Evolutionary conservation across 2,888 invertebrate species (phyloP).

Genomic region (Ochropleura leucogaster): DNA sequence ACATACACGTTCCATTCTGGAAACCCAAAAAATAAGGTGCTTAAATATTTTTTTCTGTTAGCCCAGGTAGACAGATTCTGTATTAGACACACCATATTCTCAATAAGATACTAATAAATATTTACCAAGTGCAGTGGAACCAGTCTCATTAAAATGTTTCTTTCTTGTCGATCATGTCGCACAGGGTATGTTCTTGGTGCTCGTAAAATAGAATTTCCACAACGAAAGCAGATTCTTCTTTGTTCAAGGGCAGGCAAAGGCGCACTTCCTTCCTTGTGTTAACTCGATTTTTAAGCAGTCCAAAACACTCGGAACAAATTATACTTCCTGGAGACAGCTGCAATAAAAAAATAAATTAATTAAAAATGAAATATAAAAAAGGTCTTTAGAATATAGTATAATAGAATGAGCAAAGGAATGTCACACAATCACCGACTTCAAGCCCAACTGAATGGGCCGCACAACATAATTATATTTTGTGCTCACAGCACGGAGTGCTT

Average conservation of each 20-base stretch:
- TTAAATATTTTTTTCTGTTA: too few species aligned
- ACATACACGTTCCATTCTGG: too few species aligned
- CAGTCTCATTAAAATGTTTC: conserved; percentile 24
- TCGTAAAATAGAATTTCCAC: conserved; percentile 27
- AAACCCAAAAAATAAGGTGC: too few species aligned
- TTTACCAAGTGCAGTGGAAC: too few species aligned
- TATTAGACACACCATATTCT: too few species aligned
- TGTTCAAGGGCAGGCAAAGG: conserved; percentile 31
- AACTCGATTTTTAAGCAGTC: conserved; percentile 25
- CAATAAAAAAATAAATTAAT: conserved; percentile 26
- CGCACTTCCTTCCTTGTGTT: conserved; percentile 27
- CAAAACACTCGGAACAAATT: conserved; percentile 27
- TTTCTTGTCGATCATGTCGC: conserved; percentile 28
- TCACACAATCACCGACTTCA: conserved; percentile 24
- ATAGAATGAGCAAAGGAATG: not conserved
- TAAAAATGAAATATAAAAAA: conserved; percentile 19
- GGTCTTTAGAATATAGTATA: not conserved
- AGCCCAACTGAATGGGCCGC: conserved; percentile 22
- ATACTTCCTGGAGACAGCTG: conserved; percentile 23
- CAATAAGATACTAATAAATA: too few species aligned
- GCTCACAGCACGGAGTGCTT: conserved; percentile 16
- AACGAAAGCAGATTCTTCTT: conserved; percentile 25
- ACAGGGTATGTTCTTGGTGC: conserved; percentile 23
- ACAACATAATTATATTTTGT: conserved; percentile 27
- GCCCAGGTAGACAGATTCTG: too few species aligned